A percentile compares a stretch with the other conserved stretches of the same genome.
phyloP scores from a whole-genome alignment of 2,113 vertebrate genomes.

The Hippocampus abdominalis region DNA sequence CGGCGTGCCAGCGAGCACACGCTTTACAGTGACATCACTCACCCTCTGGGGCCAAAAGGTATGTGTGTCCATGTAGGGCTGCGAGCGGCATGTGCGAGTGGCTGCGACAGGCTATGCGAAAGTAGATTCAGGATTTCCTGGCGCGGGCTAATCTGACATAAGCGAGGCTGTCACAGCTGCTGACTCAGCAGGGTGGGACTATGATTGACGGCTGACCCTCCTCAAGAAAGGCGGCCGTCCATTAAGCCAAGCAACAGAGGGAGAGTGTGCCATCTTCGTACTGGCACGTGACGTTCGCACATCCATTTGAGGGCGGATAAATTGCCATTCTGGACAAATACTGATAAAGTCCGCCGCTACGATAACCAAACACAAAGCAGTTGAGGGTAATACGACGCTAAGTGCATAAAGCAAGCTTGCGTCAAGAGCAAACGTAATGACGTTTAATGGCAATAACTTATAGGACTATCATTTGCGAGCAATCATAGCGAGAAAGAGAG shows the following conservation, averaged over 20 bases:
- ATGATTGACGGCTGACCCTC: conserved; percentile 53
- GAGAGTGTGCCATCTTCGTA: conserved; percentile 1
- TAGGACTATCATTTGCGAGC: background rate
- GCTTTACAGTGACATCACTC: conserved; percentile 58
- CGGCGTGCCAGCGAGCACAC: conserved; percentile 52
- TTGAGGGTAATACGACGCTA: background rate
- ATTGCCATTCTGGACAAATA: conserved; percentile 3
- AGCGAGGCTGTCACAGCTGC: conserved; percentile 47
- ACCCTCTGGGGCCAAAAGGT: conserved; percentile 51
- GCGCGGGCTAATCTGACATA: conserved; percentile 26
- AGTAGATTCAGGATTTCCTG: conserved; percentile 33
- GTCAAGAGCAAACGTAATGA: background rate
- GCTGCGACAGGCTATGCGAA: background rate
- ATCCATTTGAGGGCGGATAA: background rate
- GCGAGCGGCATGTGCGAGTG: conserved; percentile 33
- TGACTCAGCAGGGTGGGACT: conserved; percentile 57
- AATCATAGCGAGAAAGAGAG: background rate
- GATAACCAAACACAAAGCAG: conserved; percentile 22
- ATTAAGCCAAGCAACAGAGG: conserved; percentile 19
- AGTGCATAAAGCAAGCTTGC: background rate
- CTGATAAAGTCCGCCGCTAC: conserved; percentile 13
- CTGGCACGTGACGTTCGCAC: conserved; percentile 23
- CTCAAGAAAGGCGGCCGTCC: conserved; percentile 37
- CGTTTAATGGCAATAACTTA: background rate
- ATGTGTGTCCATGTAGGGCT: conserved; percentile 71